Conservation (phyloP, 2,797 vertebrate species). For the Psittacula derbiana region DNA sequence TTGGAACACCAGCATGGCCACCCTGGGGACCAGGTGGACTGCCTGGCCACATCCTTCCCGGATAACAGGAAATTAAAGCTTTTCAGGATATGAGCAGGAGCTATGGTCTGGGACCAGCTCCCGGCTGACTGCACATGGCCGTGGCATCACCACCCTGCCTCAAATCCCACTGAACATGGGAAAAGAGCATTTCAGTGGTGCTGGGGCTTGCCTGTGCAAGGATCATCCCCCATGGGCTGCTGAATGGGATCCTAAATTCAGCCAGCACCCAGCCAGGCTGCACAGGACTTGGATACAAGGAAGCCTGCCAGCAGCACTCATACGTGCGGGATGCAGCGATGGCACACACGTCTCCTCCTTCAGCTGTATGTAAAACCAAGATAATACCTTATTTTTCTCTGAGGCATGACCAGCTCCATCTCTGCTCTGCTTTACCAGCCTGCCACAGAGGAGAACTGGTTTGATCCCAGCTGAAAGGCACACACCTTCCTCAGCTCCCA, state of each 20-base stretch:
- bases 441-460: background rate
- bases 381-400: background rate
- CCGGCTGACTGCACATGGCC: rapidly evolving
- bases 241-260: background rate
- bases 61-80: background rate
- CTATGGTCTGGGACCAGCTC: background rate
- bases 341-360: background rate
- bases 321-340: rapidly evolving
- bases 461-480: background rate
- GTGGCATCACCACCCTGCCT: background rate
- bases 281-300: rapidly evolving
- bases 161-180: background rate
- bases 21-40: background rate
- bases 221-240: background rate
- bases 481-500: background rate
- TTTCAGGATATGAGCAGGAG: background rate
- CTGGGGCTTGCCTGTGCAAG: background rate
- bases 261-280: background rate
- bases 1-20: background rate
- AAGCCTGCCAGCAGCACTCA: rapidly evolving
- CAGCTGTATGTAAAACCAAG: background rate
- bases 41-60: background rate
- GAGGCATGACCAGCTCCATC: background rate
- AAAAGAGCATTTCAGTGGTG: background rate
- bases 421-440: background rate